A percentile compares a stretch with the other conserved stretches of the same genome.
phyloP scores from a whole-genome alignment of 2,113 vertebrate species.

The Columbina picui region DNA sequence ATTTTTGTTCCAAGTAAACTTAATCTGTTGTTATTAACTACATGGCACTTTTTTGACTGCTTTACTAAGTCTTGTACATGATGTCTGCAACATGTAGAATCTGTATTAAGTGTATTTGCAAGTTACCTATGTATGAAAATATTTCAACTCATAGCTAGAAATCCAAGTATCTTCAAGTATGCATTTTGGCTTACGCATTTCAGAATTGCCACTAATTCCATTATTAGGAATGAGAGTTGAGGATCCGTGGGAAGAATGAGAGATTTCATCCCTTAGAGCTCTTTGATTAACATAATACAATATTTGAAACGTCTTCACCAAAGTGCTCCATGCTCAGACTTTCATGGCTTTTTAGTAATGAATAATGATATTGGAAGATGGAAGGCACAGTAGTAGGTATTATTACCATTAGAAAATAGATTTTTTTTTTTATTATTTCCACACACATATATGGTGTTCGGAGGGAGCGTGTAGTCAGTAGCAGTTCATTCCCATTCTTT shows the following conservation, averaged over 20 bases:
- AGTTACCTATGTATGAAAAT: not conserved
- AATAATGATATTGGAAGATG: not conserved
- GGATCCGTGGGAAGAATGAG: not conserved
- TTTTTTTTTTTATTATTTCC: not conserved
- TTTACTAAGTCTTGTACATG: not conserved
- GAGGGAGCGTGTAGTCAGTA: not conserved
- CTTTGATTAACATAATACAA: not conserved
- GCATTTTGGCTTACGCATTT: not conserved
- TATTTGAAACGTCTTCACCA: not conserved
- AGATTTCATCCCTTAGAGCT: not conserved
- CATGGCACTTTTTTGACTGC: not conserved
- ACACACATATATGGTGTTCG: not conserved
- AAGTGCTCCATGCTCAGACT: not conserved
- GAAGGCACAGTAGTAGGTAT: not conserved
- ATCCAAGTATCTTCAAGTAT: not conserved
- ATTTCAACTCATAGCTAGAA: not conserved
- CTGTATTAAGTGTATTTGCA: not conserved
- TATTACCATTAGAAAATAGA: not conserved
- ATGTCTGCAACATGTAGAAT: not conserved
- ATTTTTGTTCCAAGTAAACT: not conserved
- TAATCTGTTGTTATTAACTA: not conserved
- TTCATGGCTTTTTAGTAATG: not conserved
- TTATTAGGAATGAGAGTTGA: not conserved
- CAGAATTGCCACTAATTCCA: not conserved
- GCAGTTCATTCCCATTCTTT: not conserved